These are phyloP conservation scores for Cebidichthys violaceus DNA, from an alignment of 2,113 vertebrate genomes.

Conservation along the genomic window DNA sequence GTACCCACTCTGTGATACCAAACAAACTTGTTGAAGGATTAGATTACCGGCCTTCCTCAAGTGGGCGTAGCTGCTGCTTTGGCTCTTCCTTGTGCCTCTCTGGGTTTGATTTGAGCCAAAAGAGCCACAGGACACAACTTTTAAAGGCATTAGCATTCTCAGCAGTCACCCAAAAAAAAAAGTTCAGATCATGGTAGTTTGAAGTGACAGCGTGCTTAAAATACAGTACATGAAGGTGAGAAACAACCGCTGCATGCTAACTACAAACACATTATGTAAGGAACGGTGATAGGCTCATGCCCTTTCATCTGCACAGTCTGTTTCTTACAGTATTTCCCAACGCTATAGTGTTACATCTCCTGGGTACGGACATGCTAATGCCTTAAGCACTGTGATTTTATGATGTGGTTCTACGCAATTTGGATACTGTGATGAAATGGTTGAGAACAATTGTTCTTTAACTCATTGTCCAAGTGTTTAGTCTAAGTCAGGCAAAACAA, in stretches of 20 bases:
- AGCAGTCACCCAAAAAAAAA: constrained; percentile 78
- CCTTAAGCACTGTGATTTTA: constrained; percentile 25
- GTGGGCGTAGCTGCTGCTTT: constrained; percentile 80
- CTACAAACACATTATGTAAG: constrained; percentile 81
- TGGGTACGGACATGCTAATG: constrained; percentile 56
- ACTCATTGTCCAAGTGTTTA: constrained; percentile 2
- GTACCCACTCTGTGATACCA: constrained; percentile 85
- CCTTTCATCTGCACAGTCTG: constrained; percentile 76
- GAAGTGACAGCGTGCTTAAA: constrained; percentile 87
- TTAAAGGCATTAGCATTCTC: constrained; percentile 83
- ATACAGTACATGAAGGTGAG: constrained; percentile 81
- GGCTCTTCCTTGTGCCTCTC: constrained; percentile 84
- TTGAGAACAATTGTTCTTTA: constrained; percentile 9
- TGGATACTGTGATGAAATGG: constrained; percentile 16
- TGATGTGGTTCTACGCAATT: constrained; percentile 49
- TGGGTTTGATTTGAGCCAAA: constrained; percentile 89
- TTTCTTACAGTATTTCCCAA: constrained; percentile 73
- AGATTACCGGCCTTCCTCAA: constrained; percentile 81
- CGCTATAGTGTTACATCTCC: constrained; percentile 77
- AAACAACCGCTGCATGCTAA: constrained; percentile 84
- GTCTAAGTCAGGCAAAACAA: constrained; percentile 7
- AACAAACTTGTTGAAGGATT: constrained; percentile 87
- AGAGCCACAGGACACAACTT: constrained; percentile 85
- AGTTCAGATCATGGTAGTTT: constrained; percentile 85
- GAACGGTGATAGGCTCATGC: constrained; percentile 31